These are phyloP conservation scores for Pipra filicauda DNA, from an alignment of 2,113 vertebrate genomes.

Conservation along the genomic window DNA sequence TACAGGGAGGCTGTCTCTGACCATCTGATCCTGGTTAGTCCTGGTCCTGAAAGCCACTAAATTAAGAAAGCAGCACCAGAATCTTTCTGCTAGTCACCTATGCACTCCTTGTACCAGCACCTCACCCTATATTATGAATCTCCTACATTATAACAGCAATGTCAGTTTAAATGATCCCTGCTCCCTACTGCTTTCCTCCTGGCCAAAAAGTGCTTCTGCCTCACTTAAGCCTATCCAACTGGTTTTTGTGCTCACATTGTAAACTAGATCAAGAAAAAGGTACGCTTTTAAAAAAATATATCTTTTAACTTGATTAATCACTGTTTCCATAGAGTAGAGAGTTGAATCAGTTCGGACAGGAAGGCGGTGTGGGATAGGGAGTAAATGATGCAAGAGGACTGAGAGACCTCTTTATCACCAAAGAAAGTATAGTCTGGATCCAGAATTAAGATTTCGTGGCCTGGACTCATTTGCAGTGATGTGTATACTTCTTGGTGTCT, in stretches of 20 bases:
- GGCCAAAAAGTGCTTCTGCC: background rate
- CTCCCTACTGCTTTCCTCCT: background rate
- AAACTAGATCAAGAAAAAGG: background rate
- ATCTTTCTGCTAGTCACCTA: background rate
- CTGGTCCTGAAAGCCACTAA: background rate
- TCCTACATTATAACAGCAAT: background rate
- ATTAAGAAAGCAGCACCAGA: background rate
- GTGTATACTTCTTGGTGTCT: background rate
- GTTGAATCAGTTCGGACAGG: background rate
- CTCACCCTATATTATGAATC: background rate
- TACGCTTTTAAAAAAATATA: fast-evolving
- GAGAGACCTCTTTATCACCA: background rate
- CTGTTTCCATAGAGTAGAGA: background rate
- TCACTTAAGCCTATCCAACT: background rate
- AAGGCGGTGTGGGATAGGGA: background rate
- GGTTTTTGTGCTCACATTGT: background rate
- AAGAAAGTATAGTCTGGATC: background rate
- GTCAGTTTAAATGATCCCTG: background rate
- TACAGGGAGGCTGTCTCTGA: background rate
- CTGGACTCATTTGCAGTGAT: background rate
- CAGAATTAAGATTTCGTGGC: background rate
- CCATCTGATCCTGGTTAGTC: background rate
- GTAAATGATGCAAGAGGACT: background rate
- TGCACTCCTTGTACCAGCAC: background rate
- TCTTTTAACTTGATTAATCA: background rate